Conservation (phyloP, 2,797 vertebrate genomes). For the Channa striata region DNA sequence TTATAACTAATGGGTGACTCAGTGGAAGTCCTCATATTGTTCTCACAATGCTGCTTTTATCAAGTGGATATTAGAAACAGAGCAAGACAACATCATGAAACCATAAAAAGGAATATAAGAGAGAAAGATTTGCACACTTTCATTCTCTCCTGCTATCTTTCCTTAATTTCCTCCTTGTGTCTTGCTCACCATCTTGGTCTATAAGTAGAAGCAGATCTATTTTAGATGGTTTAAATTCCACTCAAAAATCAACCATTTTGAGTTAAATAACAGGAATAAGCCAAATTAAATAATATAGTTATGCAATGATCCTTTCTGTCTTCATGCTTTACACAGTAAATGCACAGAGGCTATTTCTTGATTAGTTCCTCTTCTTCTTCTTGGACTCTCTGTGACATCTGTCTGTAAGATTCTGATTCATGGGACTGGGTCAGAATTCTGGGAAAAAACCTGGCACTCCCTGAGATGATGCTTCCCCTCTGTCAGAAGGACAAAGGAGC, state of each 20-base stretch:
- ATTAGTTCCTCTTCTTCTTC: slow-evolving; percentile 53
- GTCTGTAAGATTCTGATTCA: slow-evolving; percentile 67
- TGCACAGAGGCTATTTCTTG: slow-evolving; percentile 24
- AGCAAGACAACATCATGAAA: slow-evolving; percentile 45
- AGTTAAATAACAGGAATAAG: slow-evolving; percentile 37
- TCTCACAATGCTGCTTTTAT: slow-evolving; percentile 65
- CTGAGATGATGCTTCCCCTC: slow-evolving; percentile 69
- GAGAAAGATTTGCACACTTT: slow-evolving; percentile 44
- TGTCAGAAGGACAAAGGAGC: slow-evolving; percentile 70
- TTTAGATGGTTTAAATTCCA: slow-evolving; percentile 48
- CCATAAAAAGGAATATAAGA: slow-evolving; percentile 47
- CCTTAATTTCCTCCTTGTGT: slow-evolving; percentile 22
- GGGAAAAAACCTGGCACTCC: slow-evolving; percentile 73
- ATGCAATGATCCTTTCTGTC: slow-evolving; percentile 28
- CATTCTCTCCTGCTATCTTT: slow-evolving; percentile 39
- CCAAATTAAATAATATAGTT: slow-evolving; percentile 43
- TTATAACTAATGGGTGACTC: slow-evolving; percentile 60
- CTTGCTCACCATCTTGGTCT: slow-evolving; percentile 17
- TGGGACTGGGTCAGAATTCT: slow-evolving; percentile 66
- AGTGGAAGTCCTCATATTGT: slow-evolving; percentile 62
- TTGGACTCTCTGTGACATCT: slow-evolving; percentile 53
- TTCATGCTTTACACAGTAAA: slow-evolving; percentile 27
- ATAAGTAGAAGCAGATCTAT: slow-evolving; percentile 72
- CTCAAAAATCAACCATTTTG: slow-evolving; percentile 25
- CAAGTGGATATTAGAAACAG: slow-evolving; percentile 72